A percentile compares a stretch with the other conserved stretches of the same genome.
phyloP scores from a whole-genome alignment of 2,113 vertebrate genomes.

The Megatriorchis doriae region DNA sequence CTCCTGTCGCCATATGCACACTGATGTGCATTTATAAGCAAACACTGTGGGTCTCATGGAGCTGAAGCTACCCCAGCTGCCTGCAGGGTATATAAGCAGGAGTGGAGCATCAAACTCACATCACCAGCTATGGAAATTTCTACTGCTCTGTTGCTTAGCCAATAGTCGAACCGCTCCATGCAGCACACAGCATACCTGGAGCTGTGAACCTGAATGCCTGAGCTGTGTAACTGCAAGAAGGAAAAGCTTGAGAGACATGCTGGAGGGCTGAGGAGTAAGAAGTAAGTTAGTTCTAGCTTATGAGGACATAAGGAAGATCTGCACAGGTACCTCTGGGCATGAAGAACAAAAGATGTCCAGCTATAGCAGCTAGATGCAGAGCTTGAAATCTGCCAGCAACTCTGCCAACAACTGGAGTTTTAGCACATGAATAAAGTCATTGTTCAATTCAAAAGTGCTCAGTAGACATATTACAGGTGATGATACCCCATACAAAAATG shows the following conservation, averaged over 20 bases:
- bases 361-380: background rate
- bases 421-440: background rate
- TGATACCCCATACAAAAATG: background rate
- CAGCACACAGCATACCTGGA: background rate
- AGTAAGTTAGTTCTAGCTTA: background rate
- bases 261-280: background rate
- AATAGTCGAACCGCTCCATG: background rate
- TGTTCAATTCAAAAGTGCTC: background rate
- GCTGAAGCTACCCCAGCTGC: background rate
- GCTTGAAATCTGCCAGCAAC: background rate
- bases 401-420: background rate
- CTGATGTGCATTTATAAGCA: background rate
- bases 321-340: background rate
- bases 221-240: background rate
- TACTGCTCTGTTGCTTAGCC: background rate
- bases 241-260: fast-evolving
- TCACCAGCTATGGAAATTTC: background rate
- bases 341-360: background rate
- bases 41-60: background rate
- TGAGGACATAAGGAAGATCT: background rate
- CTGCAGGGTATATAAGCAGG: background rate
- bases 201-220: background rate
- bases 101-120: background rate
- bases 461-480: background rate
- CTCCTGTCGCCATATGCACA: too few species aligned